phyloP scores from a whole-genome alignment of 2,113 vertebrate genomes.

The Burhinus bistriatus region DNA sequence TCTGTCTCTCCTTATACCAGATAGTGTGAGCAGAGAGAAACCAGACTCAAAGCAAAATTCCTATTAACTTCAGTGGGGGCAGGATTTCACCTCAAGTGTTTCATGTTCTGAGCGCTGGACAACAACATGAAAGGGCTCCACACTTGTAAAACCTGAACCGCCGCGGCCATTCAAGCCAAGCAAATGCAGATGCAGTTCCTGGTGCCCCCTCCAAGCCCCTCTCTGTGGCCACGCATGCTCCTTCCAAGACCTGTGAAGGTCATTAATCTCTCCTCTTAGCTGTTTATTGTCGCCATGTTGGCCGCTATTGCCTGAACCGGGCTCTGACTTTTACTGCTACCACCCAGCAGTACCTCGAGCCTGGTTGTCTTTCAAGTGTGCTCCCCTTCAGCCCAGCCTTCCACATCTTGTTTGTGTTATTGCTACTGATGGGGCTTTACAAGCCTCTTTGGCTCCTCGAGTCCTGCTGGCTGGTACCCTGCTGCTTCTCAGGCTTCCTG shows the following conservation, averaged over 20 bases:
- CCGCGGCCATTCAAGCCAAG: neutral
- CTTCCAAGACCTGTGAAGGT: neutral
- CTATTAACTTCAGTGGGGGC: constrained; percentile 35
- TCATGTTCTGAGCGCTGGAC: constrained; percentile 47
- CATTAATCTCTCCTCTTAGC: neutral
- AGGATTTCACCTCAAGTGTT: constrained; percentile 63
- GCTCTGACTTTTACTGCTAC: neutral
- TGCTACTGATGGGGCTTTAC: neutral
- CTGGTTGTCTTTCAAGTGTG: neutral
- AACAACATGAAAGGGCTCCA: constrained; percentile 61
- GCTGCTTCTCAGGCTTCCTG: neutral
- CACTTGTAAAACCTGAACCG: constrained; percentile 52
- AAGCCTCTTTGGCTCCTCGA: neutral
- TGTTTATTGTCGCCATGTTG: constrained; percentile 25
- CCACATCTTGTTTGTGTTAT: neutral
- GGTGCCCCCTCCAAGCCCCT: constrained; percentile 22
- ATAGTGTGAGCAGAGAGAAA: constrained; percentile 55
- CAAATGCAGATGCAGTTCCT: constrained; percentile 4
- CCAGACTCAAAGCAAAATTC: constrained; percentile 43
- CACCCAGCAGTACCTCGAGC: neutral
- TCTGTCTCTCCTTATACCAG: constrained; percentile 31
- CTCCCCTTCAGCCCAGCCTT: neutral
- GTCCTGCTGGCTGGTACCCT: neutral
- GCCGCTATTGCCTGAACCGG: constrained; percentile 1
- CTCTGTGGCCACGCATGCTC: neutral